phyloP scores from a whole-genome alignment of 2,888 invertebrate species.

The Ophion ventricosus region DNA sequence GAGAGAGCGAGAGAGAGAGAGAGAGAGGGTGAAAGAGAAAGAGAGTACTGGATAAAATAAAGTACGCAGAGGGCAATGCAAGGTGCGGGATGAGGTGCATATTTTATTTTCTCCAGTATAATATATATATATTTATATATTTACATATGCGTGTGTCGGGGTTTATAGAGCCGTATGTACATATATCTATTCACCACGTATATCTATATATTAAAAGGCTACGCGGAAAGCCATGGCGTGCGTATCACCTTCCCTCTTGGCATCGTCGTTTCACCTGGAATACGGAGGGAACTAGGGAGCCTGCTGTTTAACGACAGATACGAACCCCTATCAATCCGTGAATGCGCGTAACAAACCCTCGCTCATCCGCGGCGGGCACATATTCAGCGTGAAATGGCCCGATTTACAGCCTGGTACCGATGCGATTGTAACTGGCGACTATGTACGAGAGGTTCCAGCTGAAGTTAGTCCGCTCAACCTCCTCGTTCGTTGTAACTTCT shows the following conservation, averaged over 20 bases:
- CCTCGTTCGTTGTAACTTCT: neutral
- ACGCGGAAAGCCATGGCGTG: neutral
- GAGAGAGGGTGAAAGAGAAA: too few species aligned
- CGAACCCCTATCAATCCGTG: constrained; percentile 55
- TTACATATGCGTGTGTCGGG: too few species aligned
- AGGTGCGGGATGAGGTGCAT: too few species aligned
- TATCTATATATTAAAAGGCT: neutral
- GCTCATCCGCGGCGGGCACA: constrained; percentile 70
- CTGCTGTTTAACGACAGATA: constrained; percentile 58
- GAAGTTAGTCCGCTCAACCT: neutral
- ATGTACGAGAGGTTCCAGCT: neutral
- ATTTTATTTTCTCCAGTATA: too few species aligned
- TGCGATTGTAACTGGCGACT: neutral
- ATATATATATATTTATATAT: too few species aligned
- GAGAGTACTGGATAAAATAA: too few species aligned
- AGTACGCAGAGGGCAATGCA: too few species aligned
- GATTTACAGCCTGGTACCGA: constrained; percentile 31
- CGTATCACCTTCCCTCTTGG: constrained; percentile 53
- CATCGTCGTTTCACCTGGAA: constrained; percentile 43
- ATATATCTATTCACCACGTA: too few species aligned
- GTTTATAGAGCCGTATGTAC: too few species aligned
- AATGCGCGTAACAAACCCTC: constrained; percentile 55
- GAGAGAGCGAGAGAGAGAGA: too few species aligned
- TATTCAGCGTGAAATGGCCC: constrained; percentile 75
- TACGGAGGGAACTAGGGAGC: constrained; percentile 7